Conservation (phyloP, 2,888 invertebrate genomes). For the Drosophila neotestacea region DNA sequence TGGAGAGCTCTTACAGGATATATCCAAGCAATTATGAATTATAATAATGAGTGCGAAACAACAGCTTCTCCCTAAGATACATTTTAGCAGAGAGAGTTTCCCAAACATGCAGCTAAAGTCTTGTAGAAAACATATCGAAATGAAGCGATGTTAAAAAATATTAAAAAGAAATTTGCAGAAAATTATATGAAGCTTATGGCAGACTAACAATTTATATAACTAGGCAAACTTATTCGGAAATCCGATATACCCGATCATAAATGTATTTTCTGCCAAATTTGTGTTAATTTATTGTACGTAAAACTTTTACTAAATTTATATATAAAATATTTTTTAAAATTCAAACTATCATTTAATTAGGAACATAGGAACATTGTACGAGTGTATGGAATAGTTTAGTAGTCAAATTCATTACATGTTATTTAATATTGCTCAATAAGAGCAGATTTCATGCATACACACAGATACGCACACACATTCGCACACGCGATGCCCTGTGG, state of each 20-base stretch:
- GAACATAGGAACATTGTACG: neutral
- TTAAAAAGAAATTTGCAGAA: too few species aligned
- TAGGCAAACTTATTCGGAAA: neutral
- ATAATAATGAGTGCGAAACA: neutral
- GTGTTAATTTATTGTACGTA: neutral
- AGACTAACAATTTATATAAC: too few species aligned
- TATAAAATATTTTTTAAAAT: neutral
- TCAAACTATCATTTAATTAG: neutral
- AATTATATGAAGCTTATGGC: too few species aligned
- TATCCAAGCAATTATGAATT: too few species aligned
- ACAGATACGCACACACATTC: neutral
- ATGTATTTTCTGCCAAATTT: neutral
- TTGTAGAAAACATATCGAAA: too few species aligned
- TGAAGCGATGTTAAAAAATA: too few species aligned
- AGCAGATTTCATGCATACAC: constrained; percentile 1
- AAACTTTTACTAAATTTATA: neutral
- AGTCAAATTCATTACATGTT: neutral
- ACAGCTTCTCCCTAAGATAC: neutral
- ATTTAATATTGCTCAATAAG: constrained; percentile 12
- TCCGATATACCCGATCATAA: too few species aligned
- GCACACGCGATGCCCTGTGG: neutral
- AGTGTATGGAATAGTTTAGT: neutral
- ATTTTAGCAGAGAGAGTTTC: too few species aligned
- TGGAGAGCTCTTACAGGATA: too few species aligned
- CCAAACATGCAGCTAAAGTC: too few species aligned